These are phyloP conservation scores for Lepidocyrtinus sp. DNA, from an alignment of 2,888 invertebrate species.

Conservation along the genomic window DNA sequence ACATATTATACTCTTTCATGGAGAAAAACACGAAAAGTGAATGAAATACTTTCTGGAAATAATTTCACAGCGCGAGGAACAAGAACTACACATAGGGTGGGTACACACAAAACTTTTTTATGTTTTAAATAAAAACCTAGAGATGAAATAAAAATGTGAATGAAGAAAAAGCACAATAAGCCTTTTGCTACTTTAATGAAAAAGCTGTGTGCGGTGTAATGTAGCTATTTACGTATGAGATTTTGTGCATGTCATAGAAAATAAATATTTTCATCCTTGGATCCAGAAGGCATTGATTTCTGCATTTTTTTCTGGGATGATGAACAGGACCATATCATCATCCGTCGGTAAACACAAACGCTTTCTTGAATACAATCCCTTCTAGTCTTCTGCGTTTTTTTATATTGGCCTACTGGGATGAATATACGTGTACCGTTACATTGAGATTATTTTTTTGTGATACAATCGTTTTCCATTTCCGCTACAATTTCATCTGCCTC, in stretches of 20 bases:
- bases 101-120: constrained; percentile 2
- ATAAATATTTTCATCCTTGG: constrained; percentile 27
- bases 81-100: background rate
- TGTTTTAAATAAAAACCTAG: constrained; percentile 14
- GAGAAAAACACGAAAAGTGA: constrained; percentile 41
- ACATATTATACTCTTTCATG: constrained; percentile 31
- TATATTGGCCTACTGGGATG: too few species aligned
- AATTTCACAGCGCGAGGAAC: constrained; percentile 25
- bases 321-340: constrained; percentile 18
- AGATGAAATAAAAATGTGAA: background rate
- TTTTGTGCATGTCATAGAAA: constrained; percentile 7
- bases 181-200: background rate
- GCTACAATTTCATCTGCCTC: background rate
- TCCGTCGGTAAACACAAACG: constrained; percentile 22
- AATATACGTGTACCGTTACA: too few species aligned
- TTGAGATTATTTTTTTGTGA: constrained; percentile 10
- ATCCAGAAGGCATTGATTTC: constrained; percentile 27
- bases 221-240: background rate
- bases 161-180: constrained; percentile 16
- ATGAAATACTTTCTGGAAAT: constrained; percentile 44
- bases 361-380: constrained; percentile 12
- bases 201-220: background rate
- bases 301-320: constrained; percentile 12
- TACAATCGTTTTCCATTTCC: constrained; percentile 28
- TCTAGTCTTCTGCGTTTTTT: background rate